Evolutionary conservation across 2,888 invertebrate genomes (phyloP).

Genomic region (Orchesella flavescens): DNA sequence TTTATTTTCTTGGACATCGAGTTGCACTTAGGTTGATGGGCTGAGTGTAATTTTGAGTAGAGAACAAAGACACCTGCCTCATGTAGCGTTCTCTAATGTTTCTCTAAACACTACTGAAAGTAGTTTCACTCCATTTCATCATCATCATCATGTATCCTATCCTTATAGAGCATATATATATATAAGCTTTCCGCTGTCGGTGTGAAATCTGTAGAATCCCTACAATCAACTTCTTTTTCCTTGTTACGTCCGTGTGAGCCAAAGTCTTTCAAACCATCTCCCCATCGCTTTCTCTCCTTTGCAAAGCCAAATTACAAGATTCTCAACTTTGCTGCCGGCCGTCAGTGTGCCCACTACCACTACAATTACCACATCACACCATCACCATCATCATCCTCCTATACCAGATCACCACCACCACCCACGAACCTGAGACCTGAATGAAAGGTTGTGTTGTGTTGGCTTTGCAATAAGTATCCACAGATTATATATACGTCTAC

Average conservation of each 20-base stretch:
- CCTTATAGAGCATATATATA: too few species aligned
- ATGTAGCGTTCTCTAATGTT: conserved; percentile 63
- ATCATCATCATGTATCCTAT: background rate
- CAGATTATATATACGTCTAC: background rate
- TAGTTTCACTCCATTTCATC: background rate
- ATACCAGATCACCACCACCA: conserved; percentile 25
- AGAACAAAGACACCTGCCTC: conserved; percentile 72
- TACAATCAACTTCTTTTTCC: conserved; percentile 34
- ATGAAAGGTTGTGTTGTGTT: conserved; percentile 44
- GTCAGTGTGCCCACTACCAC: conserved; percentile 40
- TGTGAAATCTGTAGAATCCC: conserved; percentile 52
- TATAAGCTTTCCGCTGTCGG: conserved; percentile 17
- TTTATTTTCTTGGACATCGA: conserved; percentile 72
- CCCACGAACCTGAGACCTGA: conserved; percentile 47
- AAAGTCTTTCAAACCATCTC: conserved; percentile 26
- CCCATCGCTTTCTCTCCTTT: conserved; percentile 19
- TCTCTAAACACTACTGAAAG: background rate
- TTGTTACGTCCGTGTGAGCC: conserved; percentile 16
- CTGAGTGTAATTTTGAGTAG: conserved; percentile 72
- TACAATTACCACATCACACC: conserved; percentile 15
- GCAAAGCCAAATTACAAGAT: conserved; percentile 71
- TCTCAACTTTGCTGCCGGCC: conserved; percentile 70
- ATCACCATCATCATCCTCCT: conserved; percentile 21
- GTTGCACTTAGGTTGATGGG: conserved; percentile 72
- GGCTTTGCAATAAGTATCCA: conserved; percentile 1